phyloP scores from a whole-genome alignment of 1,140 invertebrate genomes.

The Nilaparvata lugens region DNA sequence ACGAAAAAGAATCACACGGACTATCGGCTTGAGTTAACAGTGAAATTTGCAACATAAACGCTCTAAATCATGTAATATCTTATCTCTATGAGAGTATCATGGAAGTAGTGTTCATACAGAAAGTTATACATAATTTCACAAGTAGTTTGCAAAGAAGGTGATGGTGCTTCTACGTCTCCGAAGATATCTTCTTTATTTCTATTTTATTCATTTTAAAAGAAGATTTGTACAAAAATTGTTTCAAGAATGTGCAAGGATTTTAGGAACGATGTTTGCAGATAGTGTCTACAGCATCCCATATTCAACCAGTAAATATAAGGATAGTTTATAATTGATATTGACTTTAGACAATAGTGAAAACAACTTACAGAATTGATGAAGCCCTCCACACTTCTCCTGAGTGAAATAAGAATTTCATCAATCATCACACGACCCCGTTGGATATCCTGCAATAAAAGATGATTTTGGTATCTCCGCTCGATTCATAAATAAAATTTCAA shows the following conservation, averaged over 20 bases:
- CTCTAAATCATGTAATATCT: no score
- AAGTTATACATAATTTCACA: no score
- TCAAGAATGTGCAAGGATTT: not conserved
- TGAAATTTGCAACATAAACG: no score
- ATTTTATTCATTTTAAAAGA: not conserved
- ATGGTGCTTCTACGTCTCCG: no score
- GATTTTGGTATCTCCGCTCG: not conserved
- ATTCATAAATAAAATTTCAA: not conserved
- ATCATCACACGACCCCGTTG: conserved; percentile 56
- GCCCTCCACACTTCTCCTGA: conserved; percentile 52
- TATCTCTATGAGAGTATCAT: no score
- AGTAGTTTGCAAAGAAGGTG: no score
- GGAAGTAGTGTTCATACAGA: no score
- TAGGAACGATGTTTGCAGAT: not conserved
- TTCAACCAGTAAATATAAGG: no score
- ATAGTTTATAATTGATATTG: no score
- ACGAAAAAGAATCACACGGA: no score
- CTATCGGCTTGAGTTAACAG: no score
- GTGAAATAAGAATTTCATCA: conserved; percentile 53
- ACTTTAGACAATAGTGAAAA: not conserved
- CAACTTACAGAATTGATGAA: conserved; percentile 53
- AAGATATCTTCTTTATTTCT: conserved; percentile 11
- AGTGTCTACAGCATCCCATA: not conserved
- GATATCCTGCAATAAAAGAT: conserved; percentile 41
- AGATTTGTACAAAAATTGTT: not conserved